Conservation (phyloP, 2,888 invertebrate species). For the Chrysina gloriosa region DNA sequence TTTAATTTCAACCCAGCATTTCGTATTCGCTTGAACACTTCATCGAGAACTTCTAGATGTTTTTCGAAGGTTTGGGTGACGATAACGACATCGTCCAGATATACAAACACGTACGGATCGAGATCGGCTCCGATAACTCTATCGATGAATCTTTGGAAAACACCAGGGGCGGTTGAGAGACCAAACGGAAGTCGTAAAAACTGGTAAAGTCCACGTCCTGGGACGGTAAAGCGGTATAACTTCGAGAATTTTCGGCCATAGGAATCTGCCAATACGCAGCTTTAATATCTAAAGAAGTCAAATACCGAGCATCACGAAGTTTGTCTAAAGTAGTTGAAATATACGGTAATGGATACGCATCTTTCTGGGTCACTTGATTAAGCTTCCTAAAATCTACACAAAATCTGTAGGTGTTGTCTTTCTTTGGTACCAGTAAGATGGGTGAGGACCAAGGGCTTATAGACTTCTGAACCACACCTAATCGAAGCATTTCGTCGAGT, state of each 20-base stretch:
- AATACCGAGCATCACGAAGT: constrained; percentile 50
- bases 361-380: constrained; percentile 40
- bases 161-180: constrained; percentile 51
- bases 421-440: constrained; percentile 38
- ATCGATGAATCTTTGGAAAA: constrained; percentile 54
- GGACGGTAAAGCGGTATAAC: constrained; percentile 55
- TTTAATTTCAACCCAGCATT: constrained; percentile 47
- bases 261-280: constrained; percentile 54
- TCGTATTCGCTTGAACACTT: constrained; percentile 40
- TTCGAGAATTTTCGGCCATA: constrained; percentile 44
- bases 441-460: constrained; percentile 42
- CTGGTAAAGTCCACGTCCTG: constrained; percentile 52
- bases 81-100: constrained; percentile 43
- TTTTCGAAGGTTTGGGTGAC: constrained; percentile 27
- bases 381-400: constrained; percentile 44
- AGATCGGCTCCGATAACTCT: constrained; percentile 49
- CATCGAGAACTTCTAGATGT: constrained; percentile 40
- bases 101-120: constrained; percentile 45
- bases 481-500: constrained; percentile 54
- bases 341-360: constrained; percentile 41
- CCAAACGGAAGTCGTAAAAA: constrained; percentile 56
- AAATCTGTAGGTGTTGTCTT: constrained; percentile 39
- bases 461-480: constrained; percentile 7
- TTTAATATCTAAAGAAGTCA: constrained; percentile 50
- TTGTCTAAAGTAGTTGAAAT: constrained; percentile 48